Base-by-base conservation (phyloP, 2,888 invertebrate genomes). In the Eristalis intricaria region DNA sequence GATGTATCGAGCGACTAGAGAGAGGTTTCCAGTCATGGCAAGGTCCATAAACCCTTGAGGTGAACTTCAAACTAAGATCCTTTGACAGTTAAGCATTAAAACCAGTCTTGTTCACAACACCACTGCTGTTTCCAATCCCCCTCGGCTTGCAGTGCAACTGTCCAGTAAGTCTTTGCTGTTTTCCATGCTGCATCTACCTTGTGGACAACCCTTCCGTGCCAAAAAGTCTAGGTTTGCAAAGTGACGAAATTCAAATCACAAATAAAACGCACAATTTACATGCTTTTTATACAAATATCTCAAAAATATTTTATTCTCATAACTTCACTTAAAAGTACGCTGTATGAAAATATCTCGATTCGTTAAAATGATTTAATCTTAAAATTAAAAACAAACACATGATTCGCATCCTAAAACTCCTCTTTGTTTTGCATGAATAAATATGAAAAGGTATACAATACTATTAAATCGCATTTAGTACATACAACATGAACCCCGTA, bases 381-480 rank as follows among this genome's bases (percentile, higher is more conserved):
- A 82, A 38, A 11, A 13, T 43, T 56, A 71, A 60, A 38, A 73
- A 23, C 66, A 50, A n/a, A 43, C 15, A 50, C 19, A 2, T 74
- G 35, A 11, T 32, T 71, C 70, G 68, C 70, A 64, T 75, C 64
- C 70, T 64, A 82, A 79, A 82, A 82, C 73, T 78, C 50, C 19
- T 19, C 32, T 1, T 77, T 32, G 85, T 73, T 86, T 77, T 70
- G 70, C 75, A 83, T 75, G 75, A 86, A 86, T 86, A 86, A 86
- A 83, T 86, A 86, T 78, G 77, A 83, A 77, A 83, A 78, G 58
- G 78, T 82, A 69, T 85, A 86, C 77, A 86, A 86, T 77, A 83
- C 77, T 61, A 70, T 65, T 65, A 69, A 70, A 64, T 58, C 73
- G 76, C 64, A 73, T 80, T 80, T 73, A 73, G 77, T 81, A 77